Evolutionary conservation across 53 echinoderm and acorn worm genomes (phyloP).

Genomic region (Zoroaster sp.): DNA sequence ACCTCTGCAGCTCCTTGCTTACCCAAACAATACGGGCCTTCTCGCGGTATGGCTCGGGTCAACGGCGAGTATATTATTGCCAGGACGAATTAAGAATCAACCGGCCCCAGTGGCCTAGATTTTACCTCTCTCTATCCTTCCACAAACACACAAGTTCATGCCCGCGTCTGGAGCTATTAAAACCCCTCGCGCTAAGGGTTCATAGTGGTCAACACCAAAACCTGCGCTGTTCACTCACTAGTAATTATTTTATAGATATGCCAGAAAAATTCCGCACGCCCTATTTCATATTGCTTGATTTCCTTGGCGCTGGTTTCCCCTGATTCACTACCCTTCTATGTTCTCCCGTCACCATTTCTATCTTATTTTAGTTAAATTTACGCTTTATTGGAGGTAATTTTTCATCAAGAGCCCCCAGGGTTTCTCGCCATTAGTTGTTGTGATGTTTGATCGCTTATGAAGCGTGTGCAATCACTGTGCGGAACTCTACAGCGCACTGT

Average conservation of each 20-base stretch:
- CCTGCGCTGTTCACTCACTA: not conserved
- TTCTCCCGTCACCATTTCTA: slow-evolving; percentile 25
- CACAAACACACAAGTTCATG: slow-evolving; percentile 41
- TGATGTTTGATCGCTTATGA: slow-evolving; percentile 60
- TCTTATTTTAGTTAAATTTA: slow-evolving; percentile 47
- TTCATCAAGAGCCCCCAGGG: slow-evolving; percentile 36
- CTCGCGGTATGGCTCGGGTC: not conserved
- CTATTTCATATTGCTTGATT: slow-evolving; percentile 57
- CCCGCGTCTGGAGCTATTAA: slow-evolving; percentile 12
- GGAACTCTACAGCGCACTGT: slow-evolving; percentile 1
- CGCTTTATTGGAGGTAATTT: slow-evolving; percentile 54
- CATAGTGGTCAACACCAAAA: not conserved
- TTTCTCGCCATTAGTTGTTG: slow-evolving; percentile 36
- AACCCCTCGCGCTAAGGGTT: not conserved
- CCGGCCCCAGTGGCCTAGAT: slow-evolving; percentile 37
- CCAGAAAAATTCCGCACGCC: slow-evolving; percentile 51
- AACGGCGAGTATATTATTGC: slow-evolving; percentile 36
- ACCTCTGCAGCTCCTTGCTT: slow-evolving; percentile 45
- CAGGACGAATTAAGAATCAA: slow-evolving; percentile 46
- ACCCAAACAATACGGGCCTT: slow-evolving; percentile 30
- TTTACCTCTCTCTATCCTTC: not conserved
- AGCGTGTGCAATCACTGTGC: slow-evolving; percentile 43
- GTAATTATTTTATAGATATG: slow-evolving; percentile 61
- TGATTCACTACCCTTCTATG: not conserved
- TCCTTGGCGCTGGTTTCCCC: slow-evolving; percentile 40